Base-by-base conservation (phyloP, 2,888 invertebrate genomes). In the Hyposoter dolosus region DNA sequence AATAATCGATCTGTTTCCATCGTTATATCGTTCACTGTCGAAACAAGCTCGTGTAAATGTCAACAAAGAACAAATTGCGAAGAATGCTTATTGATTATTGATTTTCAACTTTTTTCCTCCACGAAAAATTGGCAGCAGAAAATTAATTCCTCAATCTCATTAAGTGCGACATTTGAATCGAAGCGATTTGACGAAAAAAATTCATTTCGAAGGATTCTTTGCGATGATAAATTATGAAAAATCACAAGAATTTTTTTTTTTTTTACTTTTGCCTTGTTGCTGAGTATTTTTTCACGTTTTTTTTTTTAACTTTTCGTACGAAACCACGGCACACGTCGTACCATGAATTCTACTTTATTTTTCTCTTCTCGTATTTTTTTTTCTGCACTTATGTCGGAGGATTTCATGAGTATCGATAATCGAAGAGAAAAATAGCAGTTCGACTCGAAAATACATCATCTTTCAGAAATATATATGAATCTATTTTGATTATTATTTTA, bases 371-470 rank as follows among this genome's bases (percentile, higher is more conserved):
- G 66, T 40, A 50, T 85, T 82, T 68, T 63, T 50, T 83, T 77
- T 56, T 81, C 68, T 17, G 28, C 74, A 23, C 50, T 35, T 47
- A 47, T 47, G 45, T 50, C 10, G 19, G 43, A 71, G 76, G 75
- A 43, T 40, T 71, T 15, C 50, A 23, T n/a, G 35, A n/a, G 69
- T 66, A 80, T 84, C 56, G 77, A 66, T 80, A 71, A 60, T 71
- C 56, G 19, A 53, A 68, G 69, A 35, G 40, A 35, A 68, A 66
- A 78, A 78, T 69, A 32, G 82, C 82, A 47, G 63, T 77, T 45
- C 23, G 68, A 82, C 74, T 82, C 78, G 82, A 85, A 82, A 85
- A 85, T 85, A 85, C 74, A 82, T 78, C 6, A 82, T 85, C 68
- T 84, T 81, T 84, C 76, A 40, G 76, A 77, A 77, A 81, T 84